Base-by-base conservation (phyloP, 2,888 invertebrate genomes). In the Subacronicta megacephala region DNA sequence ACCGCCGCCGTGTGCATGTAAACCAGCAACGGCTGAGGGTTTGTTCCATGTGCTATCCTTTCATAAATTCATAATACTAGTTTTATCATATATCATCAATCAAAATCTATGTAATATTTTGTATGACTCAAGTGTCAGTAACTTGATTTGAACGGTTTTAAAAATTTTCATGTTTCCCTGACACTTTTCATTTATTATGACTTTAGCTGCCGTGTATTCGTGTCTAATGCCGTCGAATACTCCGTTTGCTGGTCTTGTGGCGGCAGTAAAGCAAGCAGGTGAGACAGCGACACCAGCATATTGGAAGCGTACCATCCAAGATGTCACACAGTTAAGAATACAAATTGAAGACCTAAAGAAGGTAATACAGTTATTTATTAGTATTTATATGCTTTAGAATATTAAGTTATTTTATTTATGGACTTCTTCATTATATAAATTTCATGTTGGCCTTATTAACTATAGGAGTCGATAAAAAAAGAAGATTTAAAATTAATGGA, bases 271-370 rank as follows among this genome's bases (percentile, higher is more conserved):
- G 9, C 40, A 55, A 7, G n/a, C 18, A 16, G 7, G 7, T 35
- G 41, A 41, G n/a, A 20, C 7, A 10, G 5, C 40, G 10, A 29
- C 65, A 44, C 59, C 82, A 1, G 47, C 63, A 0, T 66, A 76
- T 45, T 83, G 86, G 80, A 81, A 76, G 42, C 79, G 80, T 7
- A 82, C 90, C 0, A 77, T 80, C 35, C 77, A 85, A 46, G 88
- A 90, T 49, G 85, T 92, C 2, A 82, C 81, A 1, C 75, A 82
- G 10, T 80, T 91, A 12, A 83, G 79, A 59, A 59, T 71, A 18
- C 85, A 90, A 74, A 78, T 91, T 44, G 87, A 88, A 67, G 76
- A 84, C 53, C 75, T 90, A 1, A 90, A 88, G 67, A 92, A 90
- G 85, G 92, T 90, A 49, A 41, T 16, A n/a, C n/a, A n/a, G 12